Evolutionary conservation across 2,797 vertebrate genomes (phyloP).

Genomic region (Esox lucius): DNA sequence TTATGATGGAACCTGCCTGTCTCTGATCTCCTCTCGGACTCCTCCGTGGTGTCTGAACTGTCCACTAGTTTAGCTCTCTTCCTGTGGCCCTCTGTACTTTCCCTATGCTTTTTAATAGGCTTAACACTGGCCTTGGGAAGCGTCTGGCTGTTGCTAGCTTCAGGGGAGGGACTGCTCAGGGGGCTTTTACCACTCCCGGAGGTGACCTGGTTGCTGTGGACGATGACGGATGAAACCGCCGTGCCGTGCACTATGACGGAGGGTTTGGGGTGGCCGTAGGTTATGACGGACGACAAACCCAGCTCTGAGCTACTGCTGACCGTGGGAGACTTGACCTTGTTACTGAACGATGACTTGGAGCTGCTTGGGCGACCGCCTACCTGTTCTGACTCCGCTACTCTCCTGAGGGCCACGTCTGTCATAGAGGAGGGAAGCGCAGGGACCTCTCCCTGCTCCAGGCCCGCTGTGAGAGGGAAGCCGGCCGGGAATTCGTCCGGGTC

Average conservation of each 20-base stretch:
- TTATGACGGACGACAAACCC: conserved; percentile 80
- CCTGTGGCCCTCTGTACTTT: conserved; percentile 61
- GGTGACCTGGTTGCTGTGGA: conserved; percentile 79
- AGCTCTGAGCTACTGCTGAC: conserved; percentile 55
- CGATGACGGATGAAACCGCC: conserved; percentile 75
- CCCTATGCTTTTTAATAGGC: conserved; percentile 71
- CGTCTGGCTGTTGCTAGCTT: conserved; percentile 55
- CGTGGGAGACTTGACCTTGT: conserved; percentile 69
- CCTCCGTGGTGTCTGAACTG: conserved; percentile 59
- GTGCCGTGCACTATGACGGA: conserved; percentile 88
- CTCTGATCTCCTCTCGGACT: conserved; percentile 63
- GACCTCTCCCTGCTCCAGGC: conserved; percentile 58
- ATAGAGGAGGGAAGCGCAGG: conserved; percentile 50
- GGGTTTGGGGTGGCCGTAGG: conserved; percentile 84
- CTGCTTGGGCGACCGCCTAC: conserved; percentile 51
- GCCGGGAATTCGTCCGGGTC: conserved; percentile 74
- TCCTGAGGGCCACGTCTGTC: conserved; percentile 49
- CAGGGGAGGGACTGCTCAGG: conserved; percentile 58
- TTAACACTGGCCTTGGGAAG: conserved; percentile 59
- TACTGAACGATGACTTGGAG: conserved; percentile 63
- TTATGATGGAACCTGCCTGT: conserved; percentile 68
- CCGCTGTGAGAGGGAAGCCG: conserved; percentile 66
- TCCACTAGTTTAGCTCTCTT: conserved; percentile 61
- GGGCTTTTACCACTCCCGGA: conserved; percentile 72
- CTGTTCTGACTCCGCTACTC: conserved; percentile 56